Conservation (phyloP, 2,888 invertebrate genomes). For the Euplexia lucipara region DNA sequence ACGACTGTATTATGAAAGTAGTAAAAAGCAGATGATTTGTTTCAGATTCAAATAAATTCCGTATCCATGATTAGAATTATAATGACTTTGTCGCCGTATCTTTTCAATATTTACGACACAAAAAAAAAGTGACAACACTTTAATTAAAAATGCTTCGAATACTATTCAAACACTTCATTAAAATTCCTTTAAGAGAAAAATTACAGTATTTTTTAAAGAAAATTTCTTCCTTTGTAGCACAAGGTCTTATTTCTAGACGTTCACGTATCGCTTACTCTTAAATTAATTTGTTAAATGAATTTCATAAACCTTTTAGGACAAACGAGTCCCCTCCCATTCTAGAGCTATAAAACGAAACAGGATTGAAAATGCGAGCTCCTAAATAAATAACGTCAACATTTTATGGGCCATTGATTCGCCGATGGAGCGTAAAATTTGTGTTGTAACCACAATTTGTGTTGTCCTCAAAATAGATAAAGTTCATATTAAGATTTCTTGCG, state of each 20-base stretch:
- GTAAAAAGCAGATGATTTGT: constrained; percentile 52
- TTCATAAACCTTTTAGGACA: constrained; percentile 43
- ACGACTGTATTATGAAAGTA: constrained; percentile 48
- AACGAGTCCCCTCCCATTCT: constrained; percentile 27
- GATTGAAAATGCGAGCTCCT: constrained; percentile 58
- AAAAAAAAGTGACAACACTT: constrained; percentile 30
- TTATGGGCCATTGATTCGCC: constrained; percentile 69
- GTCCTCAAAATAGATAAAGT: constrained; percentile 66
- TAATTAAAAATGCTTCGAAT: constrained; percentile 46
- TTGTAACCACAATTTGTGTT: constrained; percentile 68
- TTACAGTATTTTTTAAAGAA: constrained; percentile 14
- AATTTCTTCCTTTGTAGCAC: background rate
- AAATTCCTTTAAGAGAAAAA: constrained; percentile 11
- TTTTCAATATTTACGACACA: constrained; percentile 19
- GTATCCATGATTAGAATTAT: constrained; percentile 10
- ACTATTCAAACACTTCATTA: constrained; percentile 20
- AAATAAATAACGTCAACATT: constrained; percentile 71
- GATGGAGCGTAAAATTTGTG: constrained; percentile 71
- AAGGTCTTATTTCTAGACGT: constrained; percentile 14
- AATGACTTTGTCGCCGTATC: constrained; percentile 16
- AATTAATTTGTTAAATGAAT: constrained; percentile 49
- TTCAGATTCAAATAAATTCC: constrained; percentile 27
- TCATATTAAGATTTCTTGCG: constrained; percentile 59
- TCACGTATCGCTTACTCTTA: constrained; percentile 25
- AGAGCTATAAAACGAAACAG: constrained; percentile 54